phyloP scores from a whole-genome alignment of 2,888 invertebrate genomes.

The Lepas anatifera region DNA sequence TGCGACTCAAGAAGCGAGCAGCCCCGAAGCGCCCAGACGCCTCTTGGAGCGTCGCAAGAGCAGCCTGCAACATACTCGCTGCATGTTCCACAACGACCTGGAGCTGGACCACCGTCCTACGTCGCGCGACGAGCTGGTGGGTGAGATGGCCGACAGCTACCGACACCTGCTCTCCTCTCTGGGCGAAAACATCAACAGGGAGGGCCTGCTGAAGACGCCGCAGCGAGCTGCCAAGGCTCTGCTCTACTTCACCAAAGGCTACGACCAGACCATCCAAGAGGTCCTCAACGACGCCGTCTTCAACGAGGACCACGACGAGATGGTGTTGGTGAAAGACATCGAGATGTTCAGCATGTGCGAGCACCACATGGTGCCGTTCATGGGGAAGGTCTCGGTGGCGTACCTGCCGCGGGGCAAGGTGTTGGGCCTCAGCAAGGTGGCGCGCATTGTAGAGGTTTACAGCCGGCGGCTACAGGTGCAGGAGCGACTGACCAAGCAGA shows the following conservation, averaged over 20 bases:
- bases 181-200: constrained; percentile 83
- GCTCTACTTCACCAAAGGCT: constrained; percentile 91
- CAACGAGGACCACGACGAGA: constrained; percentile 97
- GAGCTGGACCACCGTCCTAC: constrained; percentile 25
- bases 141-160: constrained; percentile 81
- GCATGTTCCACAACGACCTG: constrained; percentile 24
- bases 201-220: constrained; percentile 90
- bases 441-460: constrained; percentile 87
- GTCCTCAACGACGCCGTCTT: constrained; percentile 86
- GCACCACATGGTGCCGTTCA: constrained; percentile 96
- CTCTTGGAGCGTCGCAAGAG: constrained; percentile 3
- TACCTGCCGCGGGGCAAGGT: constrained; percentile 96
- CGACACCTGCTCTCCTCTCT: constrained; percentile 66
- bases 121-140: constrained; percentile 63
- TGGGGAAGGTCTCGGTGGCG: constrained; percentile 96
- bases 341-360: constrained; percentile 99
- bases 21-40: too few relatives aligned
- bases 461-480: constrained; percentile 94
- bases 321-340: constrained; percentile 99
- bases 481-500: constrained; percentile 95
- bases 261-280: constrained; percentile 24
- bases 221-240: constrained; percentile 97
- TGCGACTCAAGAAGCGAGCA: too few relatives aligned
- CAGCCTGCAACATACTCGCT: constrained; percentile 19
- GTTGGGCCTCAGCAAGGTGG: constrained; percentile 91